Evolutionary conservation across 2,888 invertebrate species (phyloP), one percentile per base, ranked within the genome.

Genomic region (Vandiemenella viatica): DNA sequence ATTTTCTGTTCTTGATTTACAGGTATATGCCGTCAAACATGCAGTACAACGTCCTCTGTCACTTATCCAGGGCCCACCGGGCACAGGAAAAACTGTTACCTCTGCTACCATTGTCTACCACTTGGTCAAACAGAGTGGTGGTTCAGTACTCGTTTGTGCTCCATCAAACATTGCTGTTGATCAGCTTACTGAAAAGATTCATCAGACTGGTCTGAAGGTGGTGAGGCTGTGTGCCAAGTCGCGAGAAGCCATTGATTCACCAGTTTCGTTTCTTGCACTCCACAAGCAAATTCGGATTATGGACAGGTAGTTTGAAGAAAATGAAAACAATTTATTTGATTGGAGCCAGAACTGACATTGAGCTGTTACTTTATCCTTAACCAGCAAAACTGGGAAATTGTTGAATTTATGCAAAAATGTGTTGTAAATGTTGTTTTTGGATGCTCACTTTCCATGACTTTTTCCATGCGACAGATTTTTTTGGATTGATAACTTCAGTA

Each of bases 161-260:
- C 98, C 98, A 0, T 95, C 93, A 52, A 99, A 99, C 67, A 98
- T 97, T 1, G 98, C 98, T 19, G 98, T 98, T 0, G 98, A 99
- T 67, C 98, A 99, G 62, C 74, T 99, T 16, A 97, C 98, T 0
- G 97, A 97, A 66, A 98, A 98, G 67, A 97, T 99, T 48, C 97
- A 98, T 66, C 79, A 84, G 56, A 97, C 97, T 5, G 97, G 96
- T 43, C 72, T 99, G 37, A 97, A 95, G 68, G 75, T 71, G 4
- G 93, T 98, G 3, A 75, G 98, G 1, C 75, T 99, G 8, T 97
- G 96, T 68, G 97, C 98, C 22, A 97, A 98, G 66, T 93, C 93
- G 0, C 77, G 98, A 22, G 98, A 99, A 65, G 95, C 96, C 0
- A 92, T 98, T 61, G 97, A 97, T 62, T 96, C 96, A 0, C 91